These are phyloP conservation scores for Cinclus mexicanus DNA, from an alignment of 2,113 vertebrate genomes.

Conservation along the genomic window DNA sequence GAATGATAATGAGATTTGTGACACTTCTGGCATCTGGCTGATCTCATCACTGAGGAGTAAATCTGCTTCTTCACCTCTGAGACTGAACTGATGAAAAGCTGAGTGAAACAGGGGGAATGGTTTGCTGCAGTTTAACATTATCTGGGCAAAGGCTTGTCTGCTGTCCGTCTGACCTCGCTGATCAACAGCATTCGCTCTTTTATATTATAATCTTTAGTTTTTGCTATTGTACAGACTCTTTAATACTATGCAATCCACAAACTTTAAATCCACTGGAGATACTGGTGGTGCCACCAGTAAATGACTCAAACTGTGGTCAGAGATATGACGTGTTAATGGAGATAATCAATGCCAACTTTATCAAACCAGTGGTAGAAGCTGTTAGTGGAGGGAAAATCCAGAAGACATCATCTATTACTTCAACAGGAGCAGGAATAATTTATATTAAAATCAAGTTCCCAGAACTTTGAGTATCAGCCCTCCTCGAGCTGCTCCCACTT, in stretches of 20 bases:
- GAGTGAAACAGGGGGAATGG: rapidly evolving
- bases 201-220: background rate
- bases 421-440: background rate
- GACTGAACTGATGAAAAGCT: background rate
- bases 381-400: background rate
- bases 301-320: background rate
- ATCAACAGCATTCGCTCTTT: background rate
- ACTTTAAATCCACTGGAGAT: background rate
- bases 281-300: background rate
- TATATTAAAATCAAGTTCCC: background rate
- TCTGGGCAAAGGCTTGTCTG: background rate
- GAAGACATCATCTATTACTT: background rate
- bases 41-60: background rate
- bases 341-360: background rate
- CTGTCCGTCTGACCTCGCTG: background rate
- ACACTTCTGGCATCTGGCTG: background rate
- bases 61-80: background rate
- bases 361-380: background rate
- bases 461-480: background rate
- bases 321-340: background rate
- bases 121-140: background rate
- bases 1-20: background rate
- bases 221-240: background rate
- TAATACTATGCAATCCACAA: background rate
- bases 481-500: background rate